These are phyloP conservation scores for Melanchra persicariae DNA, from an alignment of 2,888 invertebrate species.

Conservation along the genomic window DNA sequence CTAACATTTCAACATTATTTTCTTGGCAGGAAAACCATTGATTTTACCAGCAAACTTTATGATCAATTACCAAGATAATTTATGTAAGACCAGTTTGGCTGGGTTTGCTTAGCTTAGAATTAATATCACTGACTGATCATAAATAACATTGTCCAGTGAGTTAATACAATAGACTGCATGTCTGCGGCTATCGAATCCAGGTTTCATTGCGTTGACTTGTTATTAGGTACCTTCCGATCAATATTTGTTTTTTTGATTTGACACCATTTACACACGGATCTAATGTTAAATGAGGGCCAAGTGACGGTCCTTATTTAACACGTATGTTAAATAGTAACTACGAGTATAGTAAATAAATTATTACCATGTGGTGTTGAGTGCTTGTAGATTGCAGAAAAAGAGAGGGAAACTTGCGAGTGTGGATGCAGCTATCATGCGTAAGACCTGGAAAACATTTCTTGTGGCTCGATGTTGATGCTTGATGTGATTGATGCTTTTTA, in stretches of 20 bases:
- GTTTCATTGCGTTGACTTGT: constrained; percentile 19
- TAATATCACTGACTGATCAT: constrained; percentile 19
- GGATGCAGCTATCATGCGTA: background rate
- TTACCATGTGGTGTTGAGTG: background rate
- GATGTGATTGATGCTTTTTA: background rate
- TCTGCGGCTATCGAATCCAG: constrained; percentile 54
- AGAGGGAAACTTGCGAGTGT: background rate
- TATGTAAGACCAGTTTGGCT: constrained; percentile 41
- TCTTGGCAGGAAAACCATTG: constrained; percentile 25
- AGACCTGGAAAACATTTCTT: constrained; percentile 7
- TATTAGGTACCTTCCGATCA: background rate
- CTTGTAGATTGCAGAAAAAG: too few species aligned
- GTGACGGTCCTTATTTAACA: too few species aligned
- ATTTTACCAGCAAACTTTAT: constrained; percentile 6
- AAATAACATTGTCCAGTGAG: constrained; percentile 25
- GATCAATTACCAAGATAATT: constrained; percentile 8
- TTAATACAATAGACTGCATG: constrained; percentile 49
- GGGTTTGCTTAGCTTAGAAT: constrained; percentile 14
- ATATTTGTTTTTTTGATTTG: background rate
- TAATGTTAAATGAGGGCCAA: too few species aligned
- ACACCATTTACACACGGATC: background rate
- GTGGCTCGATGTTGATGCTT: too few species aligned
- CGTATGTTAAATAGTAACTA: too few species aligned
- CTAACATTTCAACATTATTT: constrained; percentile 4
- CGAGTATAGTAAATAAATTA: background rate